Base-by-base conservation (phyloP, 2,888 invertebrate species). In the Anagyrus pseudococci region DNA sequence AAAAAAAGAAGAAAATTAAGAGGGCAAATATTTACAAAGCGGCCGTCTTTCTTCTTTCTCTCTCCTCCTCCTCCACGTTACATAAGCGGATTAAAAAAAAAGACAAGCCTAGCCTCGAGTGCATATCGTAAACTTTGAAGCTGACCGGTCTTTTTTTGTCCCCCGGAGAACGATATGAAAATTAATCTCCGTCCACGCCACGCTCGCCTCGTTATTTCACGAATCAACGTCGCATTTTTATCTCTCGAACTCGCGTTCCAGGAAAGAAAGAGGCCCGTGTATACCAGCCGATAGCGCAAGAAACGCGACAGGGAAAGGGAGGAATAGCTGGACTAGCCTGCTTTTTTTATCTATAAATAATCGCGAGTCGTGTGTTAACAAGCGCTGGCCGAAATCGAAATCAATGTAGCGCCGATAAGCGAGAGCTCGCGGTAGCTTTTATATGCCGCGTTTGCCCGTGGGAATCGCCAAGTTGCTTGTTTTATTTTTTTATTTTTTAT, bases 291-390 rank as follows among this genome's bases (percentile, higher is more conserved):
- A n/a, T n/a, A n/a, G n/a, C n/a, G n/a, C n/a, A n/a, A n/a, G n/a
- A n/a, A n/a, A n/a, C n/a, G n/a, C n/a, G n/a, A n/a, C 17, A 23
- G 22, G 25, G 33, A 8, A 13, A 46, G 20, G 20, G 20, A 29
- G 33, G 17, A 33, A 29, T 17, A n/a, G n/a, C n/a, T n/a, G n/a
- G n/a, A n/a, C n/a, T n/a, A n/a, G 2, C n/a, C 1, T 0, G 13
- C 20, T 54, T 66, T 66, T 54, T 66, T 66, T 66, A 66, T 66
- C 62, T 62, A 66, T 66, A 60, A 66, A 66, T 61, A 62, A 67
- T 67, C 66, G 37, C 17, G 46, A 61, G 43, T 64, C 48, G 50
- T 60, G 61, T 67, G 66, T 67, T 63, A 67, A 67, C 66, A 63
- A 58, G 66, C 54, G 44, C 57, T 61, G 63, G 66, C 61, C 55